Evolutionary conservation across 2,113 vertebrate species (phyloP), one percentile per base, ranked within the genome.

Genomic region (Etheostoma cragini): DNA sequence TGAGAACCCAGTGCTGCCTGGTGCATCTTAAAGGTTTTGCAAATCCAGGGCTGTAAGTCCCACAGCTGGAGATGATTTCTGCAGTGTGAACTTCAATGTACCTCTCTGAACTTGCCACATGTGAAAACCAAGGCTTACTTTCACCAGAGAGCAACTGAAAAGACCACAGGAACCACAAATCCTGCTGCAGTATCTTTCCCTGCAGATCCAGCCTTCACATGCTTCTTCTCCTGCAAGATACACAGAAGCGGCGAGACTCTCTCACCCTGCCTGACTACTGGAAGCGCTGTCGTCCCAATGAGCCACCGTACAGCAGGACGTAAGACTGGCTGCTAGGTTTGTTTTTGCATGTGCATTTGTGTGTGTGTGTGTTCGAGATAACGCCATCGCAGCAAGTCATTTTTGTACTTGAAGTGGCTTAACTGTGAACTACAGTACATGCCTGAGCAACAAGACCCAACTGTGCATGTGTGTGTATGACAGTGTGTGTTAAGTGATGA

Each of bases 401-500:
- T 75, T 64, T 65, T 81, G 49, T 65, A 63, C 30, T 49, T 75
- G 13, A 84, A 76, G 22, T 26, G 52, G 17, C 52, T 80, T 6
- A 60, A 45, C 61, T 57, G 73, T 72, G 47, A 70, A 83, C 46
- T 45, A 33, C 68, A 63, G 77, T 1, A 35, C 85, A 74, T 0
- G 33, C 14, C 62, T 58, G 60, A 24, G 33, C 61, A 76, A 33
- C 63, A 21, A 30, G n/a, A 73, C 30, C 67, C 46, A 21, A 10
- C 83, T 73, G 71, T 79, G 76, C 21, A 19, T 33, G 65, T 74
- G 42, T 56, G 38, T 72, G 45, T 68, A 11, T 16, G 56, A 2
- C 30, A 21, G 33, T 35, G 57, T 60, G 26, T 35, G 30, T 35
- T 82, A 84, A 84, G 78, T 60, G 68, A 83, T 88, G 74, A 89